Evolutionary conservation across 2,113 vertebrate species (phyloP).

Genomic region (Psilopogon haemacephalus): DNA sequence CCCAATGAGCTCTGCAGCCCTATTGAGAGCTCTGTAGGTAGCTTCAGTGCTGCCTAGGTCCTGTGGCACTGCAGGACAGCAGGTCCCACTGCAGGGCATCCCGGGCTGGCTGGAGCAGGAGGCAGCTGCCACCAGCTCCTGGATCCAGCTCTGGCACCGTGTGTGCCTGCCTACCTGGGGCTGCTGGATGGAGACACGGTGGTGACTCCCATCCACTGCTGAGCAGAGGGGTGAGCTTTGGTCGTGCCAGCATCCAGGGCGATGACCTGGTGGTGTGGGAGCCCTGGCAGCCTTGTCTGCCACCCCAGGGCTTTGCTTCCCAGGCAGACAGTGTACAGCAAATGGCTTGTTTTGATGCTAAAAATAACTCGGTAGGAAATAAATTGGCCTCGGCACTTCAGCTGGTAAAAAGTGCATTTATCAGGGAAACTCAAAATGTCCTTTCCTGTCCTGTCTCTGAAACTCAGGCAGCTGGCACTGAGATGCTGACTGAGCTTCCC

Average conservation of each 20-base stretch:
- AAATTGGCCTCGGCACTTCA: not conserved
- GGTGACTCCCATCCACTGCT: rapidly evolving
- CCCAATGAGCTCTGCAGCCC: rapidly evolving
- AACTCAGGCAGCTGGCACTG: not conserved
- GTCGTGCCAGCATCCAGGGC: rapidly evolving
- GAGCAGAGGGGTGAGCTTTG: not conserved
- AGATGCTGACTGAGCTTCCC: not conserved
- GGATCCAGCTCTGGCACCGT: not conserved
- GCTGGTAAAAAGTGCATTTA: not conserved
- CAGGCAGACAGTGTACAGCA: not conserved
- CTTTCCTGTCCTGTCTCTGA: not conserved
- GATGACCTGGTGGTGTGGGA: rapidly evolving
- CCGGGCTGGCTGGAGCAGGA: not conserved
- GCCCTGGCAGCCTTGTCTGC: not conserved
- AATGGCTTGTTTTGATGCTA: not conserved
- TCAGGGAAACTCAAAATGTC: not conserved
- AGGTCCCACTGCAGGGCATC: not conserved
- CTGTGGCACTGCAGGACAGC: not conserved
- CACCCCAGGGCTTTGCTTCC: not conserved
- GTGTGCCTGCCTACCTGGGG: not conserved
- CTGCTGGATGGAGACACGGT: rapidly evolving
- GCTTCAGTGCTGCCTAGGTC: not conserved
- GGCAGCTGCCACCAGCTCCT: not conserved
- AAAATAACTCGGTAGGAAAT: not conserved
- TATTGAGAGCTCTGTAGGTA: rapidly evolving